Evolutionary conservation across 2,888 invertebrate species (phyloP).

Genomic region (Metacarcinus magister): DNA sequence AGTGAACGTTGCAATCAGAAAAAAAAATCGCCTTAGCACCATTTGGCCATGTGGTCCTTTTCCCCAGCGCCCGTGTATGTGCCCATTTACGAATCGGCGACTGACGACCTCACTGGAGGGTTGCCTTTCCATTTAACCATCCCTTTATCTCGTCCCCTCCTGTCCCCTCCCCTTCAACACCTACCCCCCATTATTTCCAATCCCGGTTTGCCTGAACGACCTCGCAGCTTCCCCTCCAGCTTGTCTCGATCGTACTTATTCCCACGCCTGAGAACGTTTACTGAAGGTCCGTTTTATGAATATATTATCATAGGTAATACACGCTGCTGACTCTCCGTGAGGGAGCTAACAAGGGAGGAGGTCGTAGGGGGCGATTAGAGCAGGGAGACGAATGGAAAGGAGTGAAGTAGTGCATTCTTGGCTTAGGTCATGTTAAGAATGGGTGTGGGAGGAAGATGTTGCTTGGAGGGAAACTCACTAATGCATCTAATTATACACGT

Average conservation of each 20-base stretch:
- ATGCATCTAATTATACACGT: constrained; percentile 23
- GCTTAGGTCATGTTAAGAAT: background rate
- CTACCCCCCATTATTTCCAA: constrained; percentile 44
- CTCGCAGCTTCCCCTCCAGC: constrained; percentile 28
- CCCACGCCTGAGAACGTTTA: constrained; percentile 74
- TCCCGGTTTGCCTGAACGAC: constrained; percentile 51
- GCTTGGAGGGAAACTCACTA: background rate
- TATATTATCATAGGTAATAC: constrained; percentile 75
- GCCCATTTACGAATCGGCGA: constrained; percentile 59
- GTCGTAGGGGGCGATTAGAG: background rate
- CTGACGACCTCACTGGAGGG: constrained; percentile 62
- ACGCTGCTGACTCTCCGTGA: constrained; percentile 51
- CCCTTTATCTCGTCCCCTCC: constrained; percentile 58
- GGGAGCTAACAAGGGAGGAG: constrained; percentile 12
- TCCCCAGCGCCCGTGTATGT: constrained; percentile 48
- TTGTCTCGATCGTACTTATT: constrained; percentile 58
- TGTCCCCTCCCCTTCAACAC: constrained; percentile 8
- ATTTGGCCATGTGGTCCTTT: constrained; percentile 45
- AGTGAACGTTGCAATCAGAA: background rate
- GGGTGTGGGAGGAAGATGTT: background rate
- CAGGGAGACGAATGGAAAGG: background rate
- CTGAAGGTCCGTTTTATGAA: constrained; percentile 73
- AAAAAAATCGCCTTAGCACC: background rate
- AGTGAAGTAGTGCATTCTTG: background rate
- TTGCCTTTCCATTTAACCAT: constrained; percentile 59